Conservation (phyloP, 2,113 vertebrate genomes). For the Mixornis gularis region DNA sequence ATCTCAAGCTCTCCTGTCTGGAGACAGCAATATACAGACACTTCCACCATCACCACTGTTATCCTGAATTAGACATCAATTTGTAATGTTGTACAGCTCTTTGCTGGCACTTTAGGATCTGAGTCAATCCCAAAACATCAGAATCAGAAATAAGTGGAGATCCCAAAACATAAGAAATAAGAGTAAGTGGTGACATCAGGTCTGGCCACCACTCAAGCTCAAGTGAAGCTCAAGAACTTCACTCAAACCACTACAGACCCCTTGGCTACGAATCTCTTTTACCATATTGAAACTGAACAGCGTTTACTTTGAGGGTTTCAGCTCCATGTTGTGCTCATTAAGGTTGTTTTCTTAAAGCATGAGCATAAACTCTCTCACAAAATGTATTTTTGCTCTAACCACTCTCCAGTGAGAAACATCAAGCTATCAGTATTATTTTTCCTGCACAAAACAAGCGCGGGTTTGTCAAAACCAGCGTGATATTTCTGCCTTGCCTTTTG, state of each 20-base stretch:
- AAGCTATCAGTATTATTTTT: background rate
- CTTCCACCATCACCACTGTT: background rate
- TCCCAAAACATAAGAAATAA: background rate
- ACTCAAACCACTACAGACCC: no score
- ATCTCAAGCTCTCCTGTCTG: background rate
- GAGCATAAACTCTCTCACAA: background rate
- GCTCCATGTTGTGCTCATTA: background rate
- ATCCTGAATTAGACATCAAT: background rate
- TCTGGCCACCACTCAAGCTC: background rate
- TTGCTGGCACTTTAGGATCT: background rate
- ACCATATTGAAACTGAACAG: fast-evolving
- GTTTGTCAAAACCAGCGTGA: background rate
- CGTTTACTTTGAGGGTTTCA: background rate
- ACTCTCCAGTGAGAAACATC: background rate
- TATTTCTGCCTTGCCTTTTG: slow-evolving; percentile 11
- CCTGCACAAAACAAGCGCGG: background rate
- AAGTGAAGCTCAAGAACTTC: no score
- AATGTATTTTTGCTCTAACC: background rate
- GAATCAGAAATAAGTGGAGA: background rate
- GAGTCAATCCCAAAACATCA: background rate
- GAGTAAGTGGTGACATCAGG: background rate
- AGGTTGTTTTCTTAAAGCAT: background rate
- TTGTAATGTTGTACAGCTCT: background rate
- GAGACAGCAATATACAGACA: background rate
- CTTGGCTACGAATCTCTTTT: background rate